These are phyloP conservation scores for Macrochelys suwanniensis DNA, from an alignment of 2,797 vertebrate species.

Conservation along the genomic window DNA sequence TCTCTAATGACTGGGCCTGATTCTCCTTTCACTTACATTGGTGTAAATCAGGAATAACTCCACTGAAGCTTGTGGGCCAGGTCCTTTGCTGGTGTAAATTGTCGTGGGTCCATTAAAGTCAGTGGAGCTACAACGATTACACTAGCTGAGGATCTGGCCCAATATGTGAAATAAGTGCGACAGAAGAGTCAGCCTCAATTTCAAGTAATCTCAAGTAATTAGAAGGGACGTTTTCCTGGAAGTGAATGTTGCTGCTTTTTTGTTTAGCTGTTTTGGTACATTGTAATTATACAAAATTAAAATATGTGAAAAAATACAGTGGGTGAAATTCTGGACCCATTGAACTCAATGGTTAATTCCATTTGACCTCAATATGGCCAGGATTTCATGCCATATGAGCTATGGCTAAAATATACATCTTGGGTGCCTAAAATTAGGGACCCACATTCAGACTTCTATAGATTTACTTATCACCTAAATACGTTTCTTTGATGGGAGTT, in stretches of 20 bases:
- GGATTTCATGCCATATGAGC: background rate
- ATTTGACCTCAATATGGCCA: background rate
- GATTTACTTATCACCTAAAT: background rate
- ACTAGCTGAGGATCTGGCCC: rapidly evolving
- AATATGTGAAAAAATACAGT: background rate
- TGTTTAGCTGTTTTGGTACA: background rate
- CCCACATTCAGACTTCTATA: background rate
- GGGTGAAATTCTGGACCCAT: background rate
- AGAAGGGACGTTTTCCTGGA: background rate
- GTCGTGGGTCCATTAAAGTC: background rate
- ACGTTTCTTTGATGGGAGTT: background rate
- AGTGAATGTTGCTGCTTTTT: background rate
- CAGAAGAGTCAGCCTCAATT: background rate
- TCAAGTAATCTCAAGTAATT: background rate
- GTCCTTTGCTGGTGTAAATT: background rate
- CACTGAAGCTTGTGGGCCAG: background rate
- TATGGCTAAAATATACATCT: background rate
- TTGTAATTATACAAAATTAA: background rate
- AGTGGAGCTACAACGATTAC: background rate
- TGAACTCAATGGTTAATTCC: background rate
- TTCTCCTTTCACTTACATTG: background rate
- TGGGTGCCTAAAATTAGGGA: background rate
- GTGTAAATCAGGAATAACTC: background rate
- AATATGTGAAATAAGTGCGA: rapidly evolving
- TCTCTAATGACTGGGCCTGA: background rate